Evolutionary conservation across 1,140 invertebrate species (phyloP), one percentile per base, ranked within the genome.

Genomic region (Pseudomyrmex gracilis): DNA sequence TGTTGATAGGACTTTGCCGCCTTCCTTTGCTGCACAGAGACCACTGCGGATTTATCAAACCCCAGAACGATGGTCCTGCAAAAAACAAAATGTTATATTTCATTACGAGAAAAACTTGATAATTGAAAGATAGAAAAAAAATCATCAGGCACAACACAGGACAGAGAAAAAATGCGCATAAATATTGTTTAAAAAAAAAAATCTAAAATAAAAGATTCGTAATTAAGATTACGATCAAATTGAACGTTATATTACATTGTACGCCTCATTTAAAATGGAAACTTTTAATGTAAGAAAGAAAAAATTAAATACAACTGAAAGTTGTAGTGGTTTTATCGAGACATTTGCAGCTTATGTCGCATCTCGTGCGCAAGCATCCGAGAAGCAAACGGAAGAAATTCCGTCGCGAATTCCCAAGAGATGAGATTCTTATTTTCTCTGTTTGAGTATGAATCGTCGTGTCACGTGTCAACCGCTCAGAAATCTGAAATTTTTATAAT

Each of bases 41-140:
- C 99, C 99, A 99, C 92, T 99, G 97, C 0, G 98, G 98, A 95
- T 99, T 99, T 92, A 99, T 97, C 77, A 99, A 95, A 58, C 98
- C 98, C 99, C 98, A 99, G 95, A 99, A 99, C 73, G 97, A 97
- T 53, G 98, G 98, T 94, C 98, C 98, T 99, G 95, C n/a, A 85
- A 87, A 13, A 53, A 85, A 87, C 34, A 53, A 86, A 92, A 87
- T 47, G 8, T 51, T 13, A 17, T 12, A 49, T 53, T 1, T 49
- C 12, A 82, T 17, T 58, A 49, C 15, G 24, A n/a, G 4, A 47
- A 63, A 0, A 24, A 17, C 2, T 24, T 22, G 49, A 24, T 15
- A 1, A 63, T 17, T 17, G 1, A 34, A 34, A 34, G 7, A 34
- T 34, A 34, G 7, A 34, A 0, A 34, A 34, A 34, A 0, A 34